phyloP scores from a whole-genome alignment of 2,888 invertebrate genomes.

The Cheilosia grossa region DNA sequence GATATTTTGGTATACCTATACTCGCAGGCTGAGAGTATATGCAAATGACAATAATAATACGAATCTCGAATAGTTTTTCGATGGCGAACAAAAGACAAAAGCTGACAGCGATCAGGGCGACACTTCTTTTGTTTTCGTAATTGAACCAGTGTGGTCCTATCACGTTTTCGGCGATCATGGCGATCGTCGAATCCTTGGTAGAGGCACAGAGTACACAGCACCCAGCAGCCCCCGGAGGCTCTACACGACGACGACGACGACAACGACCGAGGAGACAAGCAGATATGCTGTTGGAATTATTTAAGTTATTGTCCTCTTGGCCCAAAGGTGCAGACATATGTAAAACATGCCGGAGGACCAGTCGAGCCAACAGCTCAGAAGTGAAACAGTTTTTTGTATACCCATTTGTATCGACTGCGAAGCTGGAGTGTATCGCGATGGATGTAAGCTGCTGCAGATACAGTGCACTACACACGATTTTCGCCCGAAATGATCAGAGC shows the following conservation, averaged over 20 bases:
- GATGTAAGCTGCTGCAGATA: slow-evolving; percentile 64
- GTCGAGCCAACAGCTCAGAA: slow-evolving; percentile 72
- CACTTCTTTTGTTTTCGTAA: slow-evolving; percentile 79
- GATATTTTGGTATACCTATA: slow-evolving; percentile 3
- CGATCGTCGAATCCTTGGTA: slow-evolving; percentile 69
- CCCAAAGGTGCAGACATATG: slow-evolving; percentile 82
- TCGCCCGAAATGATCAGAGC: slow-evolving; percentile 61
- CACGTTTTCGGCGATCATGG: slow-evolving; percentile 76
- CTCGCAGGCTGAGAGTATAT: slow-evolving; percentile 60
- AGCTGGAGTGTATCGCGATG: slow-evolving; percentile 51
- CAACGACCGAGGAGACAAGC: slow-evolving; percentile 65
- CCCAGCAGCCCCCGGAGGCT: slow-evolving; percentile 45
- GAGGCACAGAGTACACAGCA: slow-evolving; percentile 2
- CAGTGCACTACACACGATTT: slow-evolving; percentile 69
- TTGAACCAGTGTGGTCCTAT: slow-evolving; percentile 81
- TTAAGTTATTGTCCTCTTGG: slow-evolving; percentile 78
- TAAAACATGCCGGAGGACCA: slow-evolving; percentile 81
- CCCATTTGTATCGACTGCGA: slow-evolving; percentile 64
- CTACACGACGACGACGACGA: slow-evolving; percentile 40
- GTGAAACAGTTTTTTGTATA: slow-evolving; percentile 73
- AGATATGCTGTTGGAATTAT: slow-evolving; percentile 78
- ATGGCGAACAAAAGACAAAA: slow-evolving; percentile 74
- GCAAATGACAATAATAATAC: slow-evolving; percentile 74
- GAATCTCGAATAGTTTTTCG: slow-evolving; percentile 74
- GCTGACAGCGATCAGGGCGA: slow-evolving; percentile 77